These are phyloP conservation scores for Tenualosa thibaudeaui DNA, from an alignment of 2,797 vertebrate genomes.

Conservation along the genomic window DNA sequence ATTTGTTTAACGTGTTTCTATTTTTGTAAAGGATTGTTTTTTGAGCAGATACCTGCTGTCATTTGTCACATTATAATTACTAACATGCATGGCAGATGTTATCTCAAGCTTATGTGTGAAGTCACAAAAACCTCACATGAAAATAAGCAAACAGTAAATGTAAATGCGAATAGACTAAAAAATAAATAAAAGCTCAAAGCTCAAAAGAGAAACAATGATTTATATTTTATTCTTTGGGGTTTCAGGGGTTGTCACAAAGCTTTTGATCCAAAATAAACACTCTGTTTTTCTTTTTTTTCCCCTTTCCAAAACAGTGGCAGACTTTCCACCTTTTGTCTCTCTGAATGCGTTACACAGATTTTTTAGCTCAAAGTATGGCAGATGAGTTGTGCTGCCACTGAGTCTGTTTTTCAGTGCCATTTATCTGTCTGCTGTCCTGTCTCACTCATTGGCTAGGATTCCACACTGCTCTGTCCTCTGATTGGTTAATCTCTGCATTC, in stretches of 20 bases:
- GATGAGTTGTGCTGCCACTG: not conserved
- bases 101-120: not conserved
- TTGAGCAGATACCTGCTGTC: not conserved
- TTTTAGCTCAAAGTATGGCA: not conserved
- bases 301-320: not conserved
- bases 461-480: not conserved
- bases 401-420: conserved; percentile 12
- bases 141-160: not conserved
- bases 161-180: not conserved
- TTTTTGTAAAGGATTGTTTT: not conserved
- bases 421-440: conserved; percentile 17
- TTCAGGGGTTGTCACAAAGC: conserved; percentile 1
- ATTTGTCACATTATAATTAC: not conserved
- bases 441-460: not conserved
- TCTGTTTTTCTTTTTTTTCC: not conserved
- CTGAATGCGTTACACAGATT: not conserved
- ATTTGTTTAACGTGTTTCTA: not conserved
- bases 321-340: conserved; percentile 9
- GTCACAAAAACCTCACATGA: not conserved
- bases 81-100: not conserved
- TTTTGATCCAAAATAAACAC: conserved; percentile 17
- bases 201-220: conserved; percentile 8
- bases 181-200: not conserved
- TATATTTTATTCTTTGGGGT: conserved; percentile 23
- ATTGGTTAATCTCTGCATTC: conserved; percentile 17